Evolutionary conservation across 2,888 invertebrate species (phyloP).

Genomic region (Athrips mouffetella): DNA sequence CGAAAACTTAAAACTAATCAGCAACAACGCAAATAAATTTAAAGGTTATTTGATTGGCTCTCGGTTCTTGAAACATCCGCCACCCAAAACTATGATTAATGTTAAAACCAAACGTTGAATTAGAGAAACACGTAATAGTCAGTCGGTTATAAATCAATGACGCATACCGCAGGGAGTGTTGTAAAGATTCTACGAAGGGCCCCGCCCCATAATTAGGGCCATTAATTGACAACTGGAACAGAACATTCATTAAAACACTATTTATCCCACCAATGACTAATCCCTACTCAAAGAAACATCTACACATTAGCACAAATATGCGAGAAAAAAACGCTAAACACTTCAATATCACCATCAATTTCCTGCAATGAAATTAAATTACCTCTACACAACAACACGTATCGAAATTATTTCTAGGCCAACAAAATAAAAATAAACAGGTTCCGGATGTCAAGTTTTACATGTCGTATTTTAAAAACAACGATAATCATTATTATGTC

Average conservation of each 20-base stretch:
- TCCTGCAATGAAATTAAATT: conserved; percentile 36
- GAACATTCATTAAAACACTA: conserved; percentile 36
- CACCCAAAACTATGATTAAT: no score
- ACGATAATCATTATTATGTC: conserved; percentile 69
- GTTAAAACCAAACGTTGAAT: background rate
- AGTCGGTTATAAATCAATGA: conserved; percentile 26
- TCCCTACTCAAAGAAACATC: conserved; percentile 11
- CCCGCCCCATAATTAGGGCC: conserved; percentile 60
- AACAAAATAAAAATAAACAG: conserved; percentile 47
- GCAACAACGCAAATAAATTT: no score
- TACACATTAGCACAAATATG: conserved; percentile 27
- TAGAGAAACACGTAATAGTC: conserved; percentile 5
- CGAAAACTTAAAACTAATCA: no score
- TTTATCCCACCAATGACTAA: conserved; percentile 29
- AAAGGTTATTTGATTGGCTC: no score
- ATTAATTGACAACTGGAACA: conserved; percentile 52
- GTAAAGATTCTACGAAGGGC: conserved; percentile 48
- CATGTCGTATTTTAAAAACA: conserved; percentile 64
- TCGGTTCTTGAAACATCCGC: no score
- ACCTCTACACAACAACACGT: conserved; percentile 25
- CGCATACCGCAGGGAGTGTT: conserved; percentile 25
- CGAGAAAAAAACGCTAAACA: conserved; percentile 26
- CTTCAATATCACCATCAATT: conserved; percentile 38
- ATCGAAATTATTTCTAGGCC: conserved; percentile 41
- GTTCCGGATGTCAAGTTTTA: conserved; percentile 63